Base-by-base conservation (phyloP, 92 coral and sea anemone genomes). In the Chrysogorgia sp. region DNA sequence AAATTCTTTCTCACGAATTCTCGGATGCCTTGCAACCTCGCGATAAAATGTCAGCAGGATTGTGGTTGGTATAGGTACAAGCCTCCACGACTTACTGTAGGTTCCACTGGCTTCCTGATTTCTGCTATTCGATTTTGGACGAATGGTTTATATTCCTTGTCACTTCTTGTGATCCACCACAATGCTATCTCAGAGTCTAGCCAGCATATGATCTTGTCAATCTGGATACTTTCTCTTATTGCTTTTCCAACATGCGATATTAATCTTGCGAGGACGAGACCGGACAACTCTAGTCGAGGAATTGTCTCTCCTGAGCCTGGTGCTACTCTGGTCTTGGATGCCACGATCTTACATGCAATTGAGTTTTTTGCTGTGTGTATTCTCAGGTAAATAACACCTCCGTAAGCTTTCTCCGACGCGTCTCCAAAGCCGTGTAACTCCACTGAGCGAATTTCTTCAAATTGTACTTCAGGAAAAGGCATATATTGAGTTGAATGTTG, bases 71-170 rank as follows among this genome's bases (percentile, higher is more conserved):
- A n/a, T n/a, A n/a, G n/a, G n/a, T n/a, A n/a, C n/a, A n/a, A n/a
- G n/a, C n/a, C n/a, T n/a, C n/a, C n/a, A n/a, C n/a, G n/a, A n/a
- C n/a, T n/a, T n/a, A n/a, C n/a, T n/a, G n/a, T n/a, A n/a, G n/a
- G n/a, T n/a, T n/a, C n/a, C n/a, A n/a, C n/a, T n/a, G 43, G 40
- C 17, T 20, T 66, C 24, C 74, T n/a, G 34, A 53, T 71, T 79
- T 49, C 58, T 34, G 25, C 24, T 12, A 64, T 23, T 19, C 74
- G 74, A 66, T 66, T 66, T 21, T 35, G 74, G 15, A 37, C 30
- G 29, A 66, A 66, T 1, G 49, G 22, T 33, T 66, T 33, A 37
- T 34, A 66, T 52, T 66, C 74, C 23, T 21, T 37, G 19, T 20
- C 30, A 37, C 49, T 66, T 14, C 43, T 10, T 37, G 43, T 37